A percentile compares a stretch with the other conserved stretches of the same genome.
phyloP scores from a whole-genome alignment of 2,797 vertebrate genomes.

The Danio albolineatus region DNA sequence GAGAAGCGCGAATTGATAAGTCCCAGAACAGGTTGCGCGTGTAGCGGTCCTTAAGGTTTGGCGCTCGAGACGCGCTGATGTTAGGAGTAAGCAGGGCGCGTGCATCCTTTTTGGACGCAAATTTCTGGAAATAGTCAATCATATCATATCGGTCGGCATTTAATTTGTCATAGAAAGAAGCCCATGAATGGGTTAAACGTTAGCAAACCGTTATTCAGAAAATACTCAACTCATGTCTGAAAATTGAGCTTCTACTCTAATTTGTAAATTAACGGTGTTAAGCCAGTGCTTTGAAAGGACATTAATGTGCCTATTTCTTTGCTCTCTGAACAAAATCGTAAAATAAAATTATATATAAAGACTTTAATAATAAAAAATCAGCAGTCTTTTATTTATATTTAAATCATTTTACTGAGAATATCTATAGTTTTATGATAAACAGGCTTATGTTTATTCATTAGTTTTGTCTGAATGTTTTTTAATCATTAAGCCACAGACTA shows the following conservation, averaged over 20 bases:
- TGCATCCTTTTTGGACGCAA: constrained; percentile 11
- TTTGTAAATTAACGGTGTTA: background rate
- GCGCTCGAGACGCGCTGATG: background rate
- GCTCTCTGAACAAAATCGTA: background rate
- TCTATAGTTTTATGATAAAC: background rate
- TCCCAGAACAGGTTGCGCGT: constrained; percentile 26
- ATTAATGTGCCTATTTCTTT: background rate
- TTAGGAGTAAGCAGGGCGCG: constrained; percentile 14
- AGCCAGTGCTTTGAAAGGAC: background rate
- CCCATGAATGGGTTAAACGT: background rate
- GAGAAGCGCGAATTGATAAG: background rate
- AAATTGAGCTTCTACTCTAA: background rate
- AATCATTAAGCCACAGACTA: constrained; percentile 1
- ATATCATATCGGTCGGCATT: background rate
- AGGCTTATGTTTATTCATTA: background rate
- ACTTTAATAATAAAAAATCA: background rate
- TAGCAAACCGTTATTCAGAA: background rate
- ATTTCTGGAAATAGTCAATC: background rate
- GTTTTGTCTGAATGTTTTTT: background rate
- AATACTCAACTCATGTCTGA: constrained; percentile 14
- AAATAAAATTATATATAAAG: background rate
- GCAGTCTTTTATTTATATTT: background rate
- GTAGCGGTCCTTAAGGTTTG: constrained; percentile 25
- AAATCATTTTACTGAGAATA: background rate
- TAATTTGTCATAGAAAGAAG: background rate